These are phyloP conservation scores for Zootermopsis nevadensis DNA, from an alignment of 2,888 invertebrate species.

Conservation along the genomic window DNA sequence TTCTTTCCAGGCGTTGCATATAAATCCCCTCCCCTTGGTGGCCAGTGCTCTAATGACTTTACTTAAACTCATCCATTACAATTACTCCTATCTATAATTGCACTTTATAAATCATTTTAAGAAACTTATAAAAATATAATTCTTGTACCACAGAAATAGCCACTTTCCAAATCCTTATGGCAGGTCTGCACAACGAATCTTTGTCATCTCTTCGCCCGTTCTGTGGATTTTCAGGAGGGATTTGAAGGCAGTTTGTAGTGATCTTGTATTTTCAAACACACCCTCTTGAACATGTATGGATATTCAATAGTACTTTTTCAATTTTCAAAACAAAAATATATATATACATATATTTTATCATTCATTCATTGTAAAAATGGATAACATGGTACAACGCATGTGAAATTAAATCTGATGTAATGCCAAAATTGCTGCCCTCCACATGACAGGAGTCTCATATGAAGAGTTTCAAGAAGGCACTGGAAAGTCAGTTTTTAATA, in stretches of 20 bases:
- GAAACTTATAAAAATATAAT: background rate
- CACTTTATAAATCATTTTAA: background rate
- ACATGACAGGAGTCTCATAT: background rate
- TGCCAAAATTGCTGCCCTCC: conserved; percentile 1
- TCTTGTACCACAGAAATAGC: background rate
- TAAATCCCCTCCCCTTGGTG: background rate
- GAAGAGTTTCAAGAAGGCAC: background rate
- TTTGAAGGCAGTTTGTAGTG: background rate
- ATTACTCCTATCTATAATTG: background rate
- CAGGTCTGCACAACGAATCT: conserved; percentile 25
- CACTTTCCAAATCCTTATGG: conserved; percentile 9
- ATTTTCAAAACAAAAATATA: background rate
- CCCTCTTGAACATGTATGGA: background rate
- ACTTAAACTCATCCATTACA: background rate
- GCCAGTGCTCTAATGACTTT: background rate
- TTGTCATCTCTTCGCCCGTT: conserved; percentile 4
- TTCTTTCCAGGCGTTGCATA: no score
- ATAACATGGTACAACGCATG: background rate
- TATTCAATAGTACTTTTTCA: background rate
- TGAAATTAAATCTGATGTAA: background rate
- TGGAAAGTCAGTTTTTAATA: background rate
- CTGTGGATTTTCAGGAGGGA: background rate
- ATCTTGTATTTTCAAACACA: background rate
- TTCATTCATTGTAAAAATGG: background rate
- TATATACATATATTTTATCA: background rate